phyloP scores from a whole-genome alignment of 2,888 invertebrate genomes.

The Schizotus pectinicornis region DNA sequence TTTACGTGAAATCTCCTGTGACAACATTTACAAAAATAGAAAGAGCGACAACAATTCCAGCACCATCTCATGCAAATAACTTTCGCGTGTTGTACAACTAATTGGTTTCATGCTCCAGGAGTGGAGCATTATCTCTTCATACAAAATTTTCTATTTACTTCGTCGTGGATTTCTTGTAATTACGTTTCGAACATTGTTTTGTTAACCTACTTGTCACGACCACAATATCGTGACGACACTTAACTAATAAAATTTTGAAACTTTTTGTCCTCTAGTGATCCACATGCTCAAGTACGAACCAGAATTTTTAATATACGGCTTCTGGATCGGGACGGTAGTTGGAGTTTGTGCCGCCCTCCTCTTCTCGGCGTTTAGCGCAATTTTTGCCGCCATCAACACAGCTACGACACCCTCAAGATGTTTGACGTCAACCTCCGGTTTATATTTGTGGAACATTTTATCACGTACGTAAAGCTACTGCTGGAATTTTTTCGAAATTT shows the following conservation, averaged over 20 bases:
- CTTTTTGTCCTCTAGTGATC: constrained; percentile 62
- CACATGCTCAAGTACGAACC: constrained; percentile 68
- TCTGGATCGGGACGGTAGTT: constrained; percentile 79
- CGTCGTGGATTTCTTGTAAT: no score
- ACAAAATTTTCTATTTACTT: not conserved
- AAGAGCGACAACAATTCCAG: no score
- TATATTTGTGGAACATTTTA: constrained; percentile 78
- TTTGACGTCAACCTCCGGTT: constrained; percentile 71
- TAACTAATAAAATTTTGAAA: constrained; percentile 8
- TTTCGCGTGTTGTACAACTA: no score
- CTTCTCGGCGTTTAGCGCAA: constrained; percentile 71
- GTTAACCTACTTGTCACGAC: constrained; percentile 6
- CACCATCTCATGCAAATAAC: no score
- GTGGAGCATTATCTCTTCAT: not conserved
- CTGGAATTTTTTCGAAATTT: not conserved
- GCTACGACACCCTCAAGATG: constrained; percentile 75
- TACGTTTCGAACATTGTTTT: not conserved
- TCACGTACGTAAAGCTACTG: constrained; percentile 66
- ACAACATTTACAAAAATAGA: no score
- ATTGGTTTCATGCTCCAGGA: not conserved
- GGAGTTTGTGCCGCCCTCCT: constrained; percentile 73
- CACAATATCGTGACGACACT: not conserved
- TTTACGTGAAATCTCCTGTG: no score
- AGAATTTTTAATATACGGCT: constrained; percentile 70
- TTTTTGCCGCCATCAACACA: constrained; percentile 81